Percentiles rank a stretch among this genome's conserved stretches.
phyloP scores from a whole-genome alignment of 2,113 vertebrate species.

The Holacanthus passer region DNA sequence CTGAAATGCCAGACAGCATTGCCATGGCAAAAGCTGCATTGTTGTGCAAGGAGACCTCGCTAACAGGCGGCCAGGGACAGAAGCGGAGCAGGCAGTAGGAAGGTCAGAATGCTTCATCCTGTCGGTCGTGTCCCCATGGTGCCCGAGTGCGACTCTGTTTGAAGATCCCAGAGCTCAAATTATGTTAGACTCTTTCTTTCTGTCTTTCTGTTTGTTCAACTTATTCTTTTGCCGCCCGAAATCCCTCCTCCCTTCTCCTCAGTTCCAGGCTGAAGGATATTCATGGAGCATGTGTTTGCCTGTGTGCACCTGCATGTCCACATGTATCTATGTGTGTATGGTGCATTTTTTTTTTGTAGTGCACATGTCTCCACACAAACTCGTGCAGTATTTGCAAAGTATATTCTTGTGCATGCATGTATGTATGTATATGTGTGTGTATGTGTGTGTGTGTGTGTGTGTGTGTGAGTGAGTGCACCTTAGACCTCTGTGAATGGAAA shows the following conservation, averaged over 20 bases:
- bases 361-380: constrained; percentile 2
- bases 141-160: constrained; percentile 91
- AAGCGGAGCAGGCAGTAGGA: constrained; percentile 80
- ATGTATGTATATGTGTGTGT: constrained; percentile 7
- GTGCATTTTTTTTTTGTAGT: neutral
- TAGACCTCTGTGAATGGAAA: constrained; percentile 81
- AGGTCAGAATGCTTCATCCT: constrained; percentile 88
- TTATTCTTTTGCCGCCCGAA: constrained; percentile 23
- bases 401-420: constrained; percentile 6
- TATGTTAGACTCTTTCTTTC: constrained; percentile 78
- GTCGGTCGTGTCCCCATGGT: constrained; percentile 90
- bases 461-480: constrained; percentile 70
- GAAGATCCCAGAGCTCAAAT: constrained; percentile 94
- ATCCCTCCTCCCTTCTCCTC: constrained; percentile 35
- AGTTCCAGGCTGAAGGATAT: constrained; percentile 42
- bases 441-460: constrained; percentile 61
- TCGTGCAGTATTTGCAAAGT: neutral
- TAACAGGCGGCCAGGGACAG: constrained; percentile 87
- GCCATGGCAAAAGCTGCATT: constrained; percentile 89
- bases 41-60: constrained; percentile 87
- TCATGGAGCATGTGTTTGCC: constrained; percentile 21
- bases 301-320: constrained; percentile 6
- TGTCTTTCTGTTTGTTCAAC: constrained; percentile 25
- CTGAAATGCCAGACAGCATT: constrained; percentile 86
- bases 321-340: neutral